phyloP scores from a whole-genome alignment of 2,113 vertebrate genomes.

The Phalacrocorax pelagicus region DNA sequence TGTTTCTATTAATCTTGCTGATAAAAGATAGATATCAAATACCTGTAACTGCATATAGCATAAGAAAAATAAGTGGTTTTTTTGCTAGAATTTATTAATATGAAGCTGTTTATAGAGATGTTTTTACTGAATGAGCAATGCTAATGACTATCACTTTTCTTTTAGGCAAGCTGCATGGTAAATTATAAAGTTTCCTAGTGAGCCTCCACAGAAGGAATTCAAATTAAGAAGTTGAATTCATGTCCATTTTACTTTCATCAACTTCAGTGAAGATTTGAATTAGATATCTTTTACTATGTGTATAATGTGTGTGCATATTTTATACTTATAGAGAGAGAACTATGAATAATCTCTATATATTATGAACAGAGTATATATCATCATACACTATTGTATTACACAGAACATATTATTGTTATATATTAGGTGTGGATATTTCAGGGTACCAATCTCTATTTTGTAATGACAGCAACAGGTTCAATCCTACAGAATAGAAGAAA shows the following conservation, averaged over 20 bases:
- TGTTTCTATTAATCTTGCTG: background rate
- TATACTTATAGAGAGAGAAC: background rate
- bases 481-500: rapidly evolving
- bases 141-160: background rate
- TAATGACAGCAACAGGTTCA: background rate
- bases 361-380: background rate
- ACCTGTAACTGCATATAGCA: background rate
- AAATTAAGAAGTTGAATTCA: background rate
- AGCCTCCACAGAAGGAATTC: background rate
- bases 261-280: background rate
- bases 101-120: background rate
- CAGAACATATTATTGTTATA: background rate
- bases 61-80: background rate
- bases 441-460: background rate
- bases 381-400: background rate
- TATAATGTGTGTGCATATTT: background rate
- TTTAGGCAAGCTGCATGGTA: background rate
- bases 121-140: background rate
- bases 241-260: background rate
- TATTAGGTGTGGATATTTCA: background rate
- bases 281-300: background rate
- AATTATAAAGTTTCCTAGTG: background rate
- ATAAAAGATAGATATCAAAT: background rate
- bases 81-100: background rate
- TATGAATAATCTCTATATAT: background rate